Percentiles rank a stretch among this genome's conserved stretches.
phyloP scores from a whole-genome alignment of 2,113 vertebrate species.

The Nanorana parkeri region DNA sequence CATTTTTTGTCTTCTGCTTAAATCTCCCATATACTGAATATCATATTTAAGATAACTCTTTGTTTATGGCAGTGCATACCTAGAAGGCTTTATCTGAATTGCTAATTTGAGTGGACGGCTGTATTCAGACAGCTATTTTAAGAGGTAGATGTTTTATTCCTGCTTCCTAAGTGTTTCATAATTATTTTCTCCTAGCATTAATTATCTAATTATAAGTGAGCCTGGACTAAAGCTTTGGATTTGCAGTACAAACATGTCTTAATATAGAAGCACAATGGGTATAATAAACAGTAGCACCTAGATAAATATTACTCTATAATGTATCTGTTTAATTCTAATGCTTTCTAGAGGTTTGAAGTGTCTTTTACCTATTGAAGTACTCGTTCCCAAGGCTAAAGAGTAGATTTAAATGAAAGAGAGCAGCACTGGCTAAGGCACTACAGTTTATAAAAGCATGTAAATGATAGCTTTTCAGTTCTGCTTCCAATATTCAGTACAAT shows the following conservation, averaged over 20 bases:
- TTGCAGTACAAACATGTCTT: not conserved
- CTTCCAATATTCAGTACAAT: constrained; percentile 2
- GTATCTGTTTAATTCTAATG: not conserved
- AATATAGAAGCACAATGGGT: not conserved
- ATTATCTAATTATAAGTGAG: constrained; percentile 51
- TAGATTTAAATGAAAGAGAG: not conserved
- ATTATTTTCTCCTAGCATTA: constrained; percentile 6
- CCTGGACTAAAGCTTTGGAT: constrained; percentile 1
- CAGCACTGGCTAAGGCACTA: not conserved
- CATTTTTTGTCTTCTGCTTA: too few relatives aligned
- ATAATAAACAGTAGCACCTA: not conserved
- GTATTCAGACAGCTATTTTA: not conserved
- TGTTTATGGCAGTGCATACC: not conserved
- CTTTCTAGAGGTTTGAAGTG: not conserved
- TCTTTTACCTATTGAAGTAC: not conserved
- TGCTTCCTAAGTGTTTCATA: constrained; percentile 33
- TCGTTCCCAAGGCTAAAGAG: not conserved
- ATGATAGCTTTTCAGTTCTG: constrained; percentile 4
- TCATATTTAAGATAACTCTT: not conserved
- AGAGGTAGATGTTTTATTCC: constrained; percentile 11
- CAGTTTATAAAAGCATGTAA: constrained; percentile 13
- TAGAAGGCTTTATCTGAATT: constrained; percentile 23
- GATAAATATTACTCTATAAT: not conserved
- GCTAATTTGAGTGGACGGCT: constrained; percentile 7
- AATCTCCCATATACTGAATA: too few relatives aligned